phyloP scores from a whole-genome alignment of 2,888 invertebrate species.

The Perizoma affinitatum region DNA sequence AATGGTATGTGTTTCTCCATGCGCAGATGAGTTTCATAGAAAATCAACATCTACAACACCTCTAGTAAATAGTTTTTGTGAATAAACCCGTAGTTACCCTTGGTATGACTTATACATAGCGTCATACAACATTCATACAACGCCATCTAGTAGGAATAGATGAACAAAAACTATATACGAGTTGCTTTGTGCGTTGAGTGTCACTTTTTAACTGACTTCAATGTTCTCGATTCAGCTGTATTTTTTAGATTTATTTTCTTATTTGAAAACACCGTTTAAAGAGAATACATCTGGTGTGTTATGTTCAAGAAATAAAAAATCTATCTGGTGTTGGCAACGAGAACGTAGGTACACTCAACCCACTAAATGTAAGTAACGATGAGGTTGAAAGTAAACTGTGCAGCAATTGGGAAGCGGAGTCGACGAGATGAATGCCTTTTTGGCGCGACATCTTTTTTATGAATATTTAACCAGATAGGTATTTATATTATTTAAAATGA shows the following conservation, averaged over 20 bases:
- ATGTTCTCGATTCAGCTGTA: no score
- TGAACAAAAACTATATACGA: constrained; percentile 2
- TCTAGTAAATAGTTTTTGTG: constrained; percentile 4
- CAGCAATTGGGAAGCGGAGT: constrained; percentile 37
- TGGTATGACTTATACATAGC: neutral
- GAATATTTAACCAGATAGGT: constrained; percentile 26
- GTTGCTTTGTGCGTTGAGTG: constrained; percentile 4
- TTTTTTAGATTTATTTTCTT: no score
- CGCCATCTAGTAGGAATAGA: constrained; percentile 4
- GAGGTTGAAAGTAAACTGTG: constrained; percentile 7
- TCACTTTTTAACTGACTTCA: neutral
- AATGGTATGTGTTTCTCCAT: neutral
- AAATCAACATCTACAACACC: neutral
- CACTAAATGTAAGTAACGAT: constrained; percentile 5
- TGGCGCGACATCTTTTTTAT: constrained; percentile 16
- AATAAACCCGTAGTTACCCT: neutral
- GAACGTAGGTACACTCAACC: constrained; percentile 6
- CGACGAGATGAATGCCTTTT: constrained; percentile 31
- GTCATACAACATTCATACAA: neutral
- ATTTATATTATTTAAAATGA: constrained; percentile 9
- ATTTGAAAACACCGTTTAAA: no score
- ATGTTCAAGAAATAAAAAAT: no score
- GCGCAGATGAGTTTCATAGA: constrained; percentile 1
- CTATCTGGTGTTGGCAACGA: no score
- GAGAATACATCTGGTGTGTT: no score